Conservation (phyloP, 2,888 invertebrate genomes). For the Drepanosiphum platanoidis region DNA sequence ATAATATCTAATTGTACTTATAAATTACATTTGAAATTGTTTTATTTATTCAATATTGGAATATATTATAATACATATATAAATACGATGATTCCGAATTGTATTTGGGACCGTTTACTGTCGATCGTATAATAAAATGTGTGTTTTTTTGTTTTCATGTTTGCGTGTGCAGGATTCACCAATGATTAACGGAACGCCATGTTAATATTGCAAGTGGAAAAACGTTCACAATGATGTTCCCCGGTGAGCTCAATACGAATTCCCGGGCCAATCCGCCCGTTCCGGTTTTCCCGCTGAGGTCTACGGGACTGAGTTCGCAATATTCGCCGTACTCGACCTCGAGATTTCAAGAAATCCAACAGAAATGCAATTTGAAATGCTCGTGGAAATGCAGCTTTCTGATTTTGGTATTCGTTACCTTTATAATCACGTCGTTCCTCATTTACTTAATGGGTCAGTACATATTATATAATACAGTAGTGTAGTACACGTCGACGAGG, state of each 20-base stretch:
- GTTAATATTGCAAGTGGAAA: slow-evolving; percentile 14
- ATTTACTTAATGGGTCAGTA: slow-evolving; percentile 45
- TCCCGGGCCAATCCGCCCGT: slow-evolving; percentile 75
- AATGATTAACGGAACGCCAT: not conserved
- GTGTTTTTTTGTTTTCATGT: not conserved
- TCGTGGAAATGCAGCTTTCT: slow-evolving; percentile 56
- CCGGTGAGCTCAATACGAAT: slow-evolving; percentile 38
- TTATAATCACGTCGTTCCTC: slow-evolving; percentile 5
- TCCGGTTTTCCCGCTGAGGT: slow-evolving; percentile 86
- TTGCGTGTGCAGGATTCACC: slow-evolving; percentile 1
- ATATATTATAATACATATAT: no score
- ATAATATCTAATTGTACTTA: no score
- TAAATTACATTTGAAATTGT: no score
- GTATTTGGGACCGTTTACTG: no score
- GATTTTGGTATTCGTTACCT: slow-evolving; percentile 23
- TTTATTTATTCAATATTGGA: no score
- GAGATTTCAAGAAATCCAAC: slow-evolving; percentile 72
- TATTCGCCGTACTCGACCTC: slow-evolving; percentile 68
- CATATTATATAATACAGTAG: not conserved
- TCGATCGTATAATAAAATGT: no score
- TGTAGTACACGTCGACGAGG: not conserved
- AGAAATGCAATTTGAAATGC: slow-evolving; percentile 53
- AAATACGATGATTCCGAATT: no score
- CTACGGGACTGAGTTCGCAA: slow-evolving; percentile 75
- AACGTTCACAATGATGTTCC: slow-evolving; percentile 47